Evolutionary conservation across 2,113 vertebrate genomes (phyloP), one percentile per base, ranked within the genome.

Genomic region (Microcebus ravelobensis): DNA sequence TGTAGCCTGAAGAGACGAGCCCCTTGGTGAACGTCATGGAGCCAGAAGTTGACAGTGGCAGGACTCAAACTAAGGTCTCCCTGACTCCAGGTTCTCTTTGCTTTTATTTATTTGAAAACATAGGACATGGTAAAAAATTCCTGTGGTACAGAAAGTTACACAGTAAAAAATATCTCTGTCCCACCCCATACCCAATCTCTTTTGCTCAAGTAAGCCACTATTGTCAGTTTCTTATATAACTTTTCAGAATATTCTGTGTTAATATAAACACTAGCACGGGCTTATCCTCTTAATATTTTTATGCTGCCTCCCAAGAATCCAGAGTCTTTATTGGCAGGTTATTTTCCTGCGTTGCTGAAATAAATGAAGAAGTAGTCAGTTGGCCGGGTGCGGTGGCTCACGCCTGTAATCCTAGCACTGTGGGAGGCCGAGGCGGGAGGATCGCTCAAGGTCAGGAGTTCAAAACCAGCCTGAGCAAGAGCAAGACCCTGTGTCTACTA

Each of bases 41-140:
- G 14, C 20, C 4, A 9, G 36, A 20, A 29, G 25, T n/a, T 92
- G 76, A 13, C 83, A 45, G 12, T 65, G 70, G 34, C 42, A 61
- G 42, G 31, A 65, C 17, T 45, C 55, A 45, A 65, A 59, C 70
- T 52, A 21, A 3, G n/a, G 2, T 25, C 39, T 71, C 52, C 13
- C 5, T 34, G 27, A 87, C 57, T 91, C 34, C 29, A 63, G 20
- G 25, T 91, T 94, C 31, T 70, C 31, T 90, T 93, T 86, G 68
- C 20, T 85, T 93, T 73, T 55, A n/a, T 86, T 95, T 83, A 68
- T 77, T 61, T 92, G 73, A 87, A 86, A 91, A 92, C 36, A 36
- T 50, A n/a, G 27, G 80, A n/a, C 6, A 42, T 80, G 39, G 57
- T 68, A 74, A 83, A 95, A 80, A 63, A 42, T 50, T 57, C 42